These are phyloP conservation scores for Leistus spinibarbis DNA, from an alignment of 2,888 invertebrate genomes.

Conservation along the genomic window DNA sequence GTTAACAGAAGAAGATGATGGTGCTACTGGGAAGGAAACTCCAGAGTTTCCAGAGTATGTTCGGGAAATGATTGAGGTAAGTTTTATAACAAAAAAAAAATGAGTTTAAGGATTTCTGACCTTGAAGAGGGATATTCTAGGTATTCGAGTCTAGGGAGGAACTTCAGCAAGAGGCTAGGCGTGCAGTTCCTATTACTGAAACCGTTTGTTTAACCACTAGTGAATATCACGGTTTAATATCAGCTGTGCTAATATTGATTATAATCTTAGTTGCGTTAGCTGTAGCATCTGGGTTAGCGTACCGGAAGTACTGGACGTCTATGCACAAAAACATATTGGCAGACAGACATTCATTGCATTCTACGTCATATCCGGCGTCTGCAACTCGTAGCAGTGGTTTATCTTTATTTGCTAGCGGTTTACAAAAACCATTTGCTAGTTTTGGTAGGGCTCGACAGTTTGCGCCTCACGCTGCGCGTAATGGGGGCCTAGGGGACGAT, in stretches of 20 bases:
- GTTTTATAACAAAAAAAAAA: background rate
- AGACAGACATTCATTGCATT: constrained; percentile 59
- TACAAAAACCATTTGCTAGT: constrained; percentile 71
- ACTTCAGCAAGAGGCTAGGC: constrained; percentile 70
- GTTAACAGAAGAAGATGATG: constrained; percentile 61
- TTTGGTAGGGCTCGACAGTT: constrained; percentile 51
- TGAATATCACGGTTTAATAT: constrained; percentile 85
- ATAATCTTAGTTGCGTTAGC: constrained; percentile 76
- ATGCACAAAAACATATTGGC: constrained; percentile 71
- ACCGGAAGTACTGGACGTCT: constrained; percentile 78
- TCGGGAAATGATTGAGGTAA: constrained; percentile 86
- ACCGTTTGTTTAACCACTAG: constrained; percentile 81
- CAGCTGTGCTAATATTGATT: constrained; percentile 76
- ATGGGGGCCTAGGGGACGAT: constrained; percentile 49
- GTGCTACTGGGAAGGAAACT: constrained; percentile 59
- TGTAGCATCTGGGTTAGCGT: constrained; percentile 75
- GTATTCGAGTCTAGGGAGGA: constrained; percentile 83
- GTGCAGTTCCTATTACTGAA: constrained; percentile 68
- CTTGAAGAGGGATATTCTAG: constrained; percentile 56
- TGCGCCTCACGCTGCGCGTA: constrained; percentile 49
- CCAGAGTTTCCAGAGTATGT: constrained; percentile 73
- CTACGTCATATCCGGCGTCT: constrained; percentile 54
- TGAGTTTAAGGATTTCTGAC: background rate
- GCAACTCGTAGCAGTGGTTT: constrained; percentile 56
- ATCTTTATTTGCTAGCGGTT: constrained; percentile 70